Conservation (phyloP, 2,888 invertebrate species). For the Drosophila merina region DNA sequence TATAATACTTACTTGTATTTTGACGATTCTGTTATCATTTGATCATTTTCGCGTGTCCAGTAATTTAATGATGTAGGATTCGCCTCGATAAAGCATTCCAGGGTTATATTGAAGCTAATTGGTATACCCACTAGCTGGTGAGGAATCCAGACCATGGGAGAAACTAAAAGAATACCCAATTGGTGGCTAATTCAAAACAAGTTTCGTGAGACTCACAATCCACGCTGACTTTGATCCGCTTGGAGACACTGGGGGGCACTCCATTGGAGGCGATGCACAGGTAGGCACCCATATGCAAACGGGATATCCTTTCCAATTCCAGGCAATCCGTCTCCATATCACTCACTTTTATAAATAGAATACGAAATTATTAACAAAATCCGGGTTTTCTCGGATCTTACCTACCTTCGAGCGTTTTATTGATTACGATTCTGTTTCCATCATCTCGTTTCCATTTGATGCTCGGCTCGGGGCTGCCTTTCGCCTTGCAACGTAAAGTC, state of each 20-base stretch:
- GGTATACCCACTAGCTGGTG: slow-evolving; percentile 95
- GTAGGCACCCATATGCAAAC: slow-evolving; percentile 96
- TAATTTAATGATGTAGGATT: slow-evolving; percentile 96
- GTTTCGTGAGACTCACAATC: slow-evolving; percentile 90
- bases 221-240: slow-evolving; percentile 96
- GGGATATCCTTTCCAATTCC: slow-evolving; percentile 92
- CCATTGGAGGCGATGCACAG: slow-evolving; percentile 94
- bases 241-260: slow-evolving; percentile 95
- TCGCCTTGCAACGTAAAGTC: slow-evolving; percentile 94
- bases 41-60: slow-evolving; percentile 94
- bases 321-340: slow-evolving; percentile 94
- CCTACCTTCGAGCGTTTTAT: slow-evolving; percentile 91
- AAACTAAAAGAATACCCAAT: slow-evolving; percentile 86
- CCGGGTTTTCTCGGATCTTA: neutral
- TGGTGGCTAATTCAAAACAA: neutral
- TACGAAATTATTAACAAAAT: neutral
- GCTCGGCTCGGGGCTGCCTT: slow-evolving; percentile 93
- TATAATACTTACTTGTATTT: slow-evolving; percentile 88
- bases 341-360: slow-evolving; percentile 85
- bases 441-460: slow-evolving; percentile 97
- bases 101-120: slow-evolving; percentile 91
- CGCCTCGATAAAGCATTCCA: slow-evolving; percentile 95
- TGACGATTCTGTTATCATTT: slow-evolving; percentile 93
- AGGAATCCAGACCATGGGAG: slow-evolving; percentile 96
- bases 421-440: slow-evolving; percentile 93